Base-by-base conservation (phyloP, 1,140 invertebrate genomes). In the Neodiprion lecontei region DNA sequence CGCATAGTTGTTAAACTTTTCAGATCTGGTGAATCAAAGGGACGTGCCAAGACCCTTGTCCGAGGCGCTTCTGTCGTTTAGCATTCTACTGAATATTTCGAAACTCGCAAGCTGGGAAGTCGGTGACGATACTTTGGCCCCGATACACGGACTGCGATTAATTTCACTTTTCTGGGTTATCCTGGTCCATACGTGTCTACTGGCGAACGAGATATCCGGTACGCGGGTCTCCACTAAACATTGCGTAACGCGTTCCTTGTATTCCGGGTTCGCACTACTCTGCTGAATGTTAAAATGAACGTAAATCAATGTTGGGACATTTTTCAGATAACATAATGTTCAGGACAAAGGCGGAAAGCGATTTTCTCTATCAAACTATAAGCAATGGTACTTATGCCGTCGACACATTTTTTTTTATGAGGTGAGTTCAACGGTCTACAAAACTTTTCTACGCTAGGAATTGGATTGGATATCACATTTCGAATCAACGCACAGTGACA, bases 391-490 rank as follows among this genome's bases (percentile, higher is more conserved):
- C 81, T 14, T 89, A 85, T 74, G 82, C 83, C 2, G 87, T 89
- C 3, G 87, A 89, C 72, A 88, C 87, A 12, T 89, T 89, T 77
- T 89, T 89, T 76, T 86, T 91, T 40, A 86, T 90, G 48, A 90
- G 87, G 87, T 88, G 78, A 72, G 10, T 67, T 40, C 74, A 40
- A 48, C 61, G 11, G 47, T 47, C 61, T 40, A 40, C 5, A 40
- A 40, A 40, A 40, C 28, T 72, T n/a, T 17, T n/a, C 17, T 28
- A 28, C 28, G 28, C 48, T 70, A 28, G 3, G 23, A 14, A 23
- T 40, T 40, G 28, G 28, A 40, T 40, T 40, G 28, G 5, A 40
- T 73, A 9, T 71, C 61, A 47, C 72, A 66, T 72, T 23, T 21
- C 74, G 28, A 69, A 1, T 71, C 8, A 53, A 70, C 40, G 17